Evolutionary conservation across 2,113 vertebrate genomes (phyloP), one percentile per base, ranked within the genome.

Genomic region (Beaufortia kweichowensis): DNA sequence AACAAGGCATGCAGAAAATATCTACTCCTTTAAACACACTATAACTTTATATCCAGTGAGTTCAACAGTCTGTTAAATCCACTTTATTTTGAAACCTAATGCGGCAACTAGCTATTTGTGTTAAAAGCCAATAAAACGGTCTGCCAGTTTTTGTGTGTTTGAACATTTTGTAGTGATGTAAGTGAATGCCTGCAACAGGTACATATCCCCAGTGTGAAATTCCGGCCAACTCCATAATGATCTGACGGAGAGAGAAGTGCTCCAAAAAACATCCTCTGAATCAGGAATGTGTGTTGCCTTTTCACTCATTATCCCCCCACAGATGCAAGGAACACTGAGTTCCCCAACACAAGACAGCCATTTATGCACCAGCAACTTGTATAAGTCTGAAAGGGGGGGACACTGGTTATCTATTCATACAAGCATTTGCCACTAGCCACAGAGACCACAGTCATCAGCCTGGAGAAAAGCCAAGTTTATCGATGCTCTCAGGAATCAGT

Each of bases 281-380:
- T 23, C 24, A 35, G 26, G 7, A 33, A 35, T 56, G 23, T 7
- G 24, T 9, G 14, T 39, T 48, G 26, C 8, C 29, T 41, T 53
- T 65, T 78, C 63, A 71, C 43, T 72, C 35, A 70, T 76, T 65
- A 80, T 75, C 15, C 69, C 29, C 33, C 55, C n/a, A 46, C 66
- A 55, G 56, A 85, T 2, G 83, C 85, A 79, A 86, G 78, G 84
- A 88, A 89, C 87, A 91, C 87, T 82, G 87, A 80, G 79, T 89
- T 78, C 79, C 70, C n/a, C 35, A 59, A 73, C 65, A 84, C 79
- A 83, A 70, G 79, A 83, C 78, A 81, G 75, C 31, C 4, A 74
- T 85, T 84, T 85, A 59, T 85, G 67, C 81, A 56, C 78, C 85
- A 59, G 78, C 6, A 46, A 55, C 63, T 41, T 60, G 66, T 73